Evolutionary conservation across 2,113 vertebrate genomes (phyloP), one percentile per base, ranked within the genome.

Genomic region (Cepphus grylle): DNA sequence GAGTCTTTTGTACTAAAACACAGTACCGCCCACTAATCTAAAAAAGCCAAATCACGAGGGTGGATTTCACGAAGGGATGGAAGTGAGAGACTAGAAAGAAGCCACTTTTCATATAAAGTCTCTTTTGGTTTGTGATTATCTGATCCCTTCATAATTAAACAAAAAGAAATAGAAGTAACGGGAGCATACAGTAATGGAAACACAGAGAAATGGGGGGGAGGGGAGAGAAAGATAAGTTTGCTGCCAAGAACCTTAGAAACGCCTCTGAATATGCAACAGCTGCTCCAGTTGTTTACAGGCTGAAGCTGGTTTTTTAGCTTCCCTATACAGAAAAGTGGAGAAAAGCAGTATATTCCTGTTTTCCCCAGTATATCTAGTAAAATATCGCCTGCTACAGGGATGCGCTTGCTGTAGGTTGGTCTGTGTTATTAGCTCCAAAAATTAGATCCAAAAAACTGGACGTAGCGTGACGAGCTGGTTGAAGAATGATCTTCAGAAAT

Each of bases 311-410:
- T 78, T 45, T 49, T 56, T 4, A 38, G 32, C 40, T 86, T 52
- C 23, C 25, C 8, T 34, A 14, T 2, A 22, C 2, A 17, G 34
- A 40, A 22, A 0, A 69, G 14, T 2, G 15, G 3, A 12, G 36
- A 49, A 72, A 92, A 14, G 26, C 11, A 82, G 20, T 1, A 12
- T 14, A 47, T 2, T 36, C 13, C 59, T 66, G 11, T 66, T 45
- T 66, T 66, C 50, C 56, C 21, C 53, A 50, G 19, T 14, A 18
- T 7, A n/a, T 38, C n/a, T 32, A 59, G 56, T 61, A 70, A 74
- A 50, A 63, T 1, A 55, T 4, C 1, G n/a, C 27, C 56, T 25
- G 38, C 87, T 38, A 22, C 12, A 67, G 13, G n/a, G 56, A 72
- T n/a, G 45, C 18, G 25, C 32, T 49, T 49, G n/a, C 59, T 66